These are phyloP conservation scores for Pleuronectes platessa DNA, from an alignment of 2,113 vertebrate genomes.

Conservation along the genomic window DNA sequence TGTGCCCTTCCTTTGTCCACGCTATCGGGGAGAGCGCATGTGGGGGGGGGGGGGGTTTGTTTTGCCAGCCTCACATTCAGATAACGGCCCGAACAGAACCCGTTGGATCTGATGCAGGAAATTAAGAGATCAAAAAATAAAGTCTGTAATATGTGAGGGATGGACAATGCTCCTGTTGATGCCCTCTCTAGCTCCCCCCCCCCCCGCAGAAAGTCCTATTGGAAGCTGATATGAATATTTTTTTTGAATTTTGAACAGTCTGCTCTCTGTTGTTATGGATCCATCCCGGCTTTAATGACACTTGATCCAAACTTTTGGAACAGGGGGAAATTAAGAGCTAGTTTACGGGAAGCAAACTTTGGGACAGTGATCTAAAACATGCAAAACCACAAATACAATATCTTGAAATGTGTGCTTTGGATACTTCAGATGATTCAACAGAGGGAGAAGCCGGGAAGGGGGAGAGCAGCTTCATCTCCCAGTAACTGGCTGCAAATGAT, in stretches of 20 bases:
- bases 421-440: not conserved
- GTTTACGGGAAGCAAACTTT: not conserved
- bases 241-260: not conserved
- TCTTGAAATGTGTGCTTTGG: not conserved
- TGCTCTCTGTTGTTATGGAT: not conserved
- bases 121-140: conserved; percentile 29
- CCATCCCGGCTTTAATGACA: too few relatives aligned
- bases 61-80: conserved; percentile 11
- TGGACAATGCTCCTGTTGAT: not conserved
- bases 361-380: not conserved
- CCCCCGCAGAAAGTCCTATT: not conserved
- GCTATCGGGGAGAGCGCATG: conserved; percentile 5
- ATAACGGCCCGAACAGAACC: conserved; percentile 21
- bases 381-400: not conserved
- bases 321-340: not conserved
- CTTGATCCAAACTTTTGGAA: not conserved
- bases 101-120: conserved; percentile 41
- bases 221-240: not conserved
- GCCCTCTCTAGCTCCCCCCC: not conserved
- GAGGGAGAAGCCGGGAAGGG: not conserved
- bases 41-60: not conserved
- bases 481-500: conserved; percentile 29
- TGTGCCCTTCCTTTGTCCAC: not conserved
- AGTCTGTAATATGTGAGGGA: not conserved
- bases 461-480: conserved; percentile 26